phyloP scores from a whole-genome alignment of 2,797 vertebrate species.

The Falco rusticolus region DNA sequence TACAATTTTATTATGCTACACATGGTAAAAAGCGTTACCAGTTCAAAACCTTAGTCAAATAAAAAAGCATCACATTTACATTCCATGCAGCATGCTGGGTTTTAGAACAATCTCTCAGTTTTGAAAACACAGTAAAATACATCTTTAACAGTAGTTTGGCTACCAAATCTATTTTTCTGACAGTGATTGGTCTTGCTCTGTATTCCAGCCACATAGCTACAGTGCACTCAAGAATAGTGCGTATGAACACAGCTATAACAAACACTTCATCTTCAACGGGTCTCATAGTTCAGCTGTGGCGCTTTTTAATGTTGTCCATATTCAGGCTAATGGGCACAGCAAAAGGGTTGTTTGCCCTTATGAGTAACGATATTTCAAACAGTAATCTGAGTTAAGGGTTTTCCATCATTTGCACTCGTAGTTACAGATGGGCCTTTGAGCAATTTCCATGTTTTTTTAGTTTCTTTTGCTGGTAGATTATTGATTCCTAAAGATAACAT shows the following conservation, averaged over 20 bases:
- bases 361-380: conserved; percentile 5
- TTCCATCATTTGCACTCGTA: not conserved
- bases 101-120: not conserved
- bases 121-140: not conserved
- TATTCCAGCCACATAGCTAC: not conserved
- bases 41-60: not conserved
- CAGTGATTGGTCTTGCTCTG: not conserved
- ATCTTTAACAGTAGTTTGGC: not conserved
- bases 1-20: not conserved
- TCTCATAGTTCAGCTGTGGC: not conserved
- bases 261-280: not conserved
- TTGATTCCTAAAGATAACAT: conserved; percentile 45
- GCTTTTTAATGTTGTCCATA: not conserved
- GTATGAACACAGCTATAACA: not conserved
- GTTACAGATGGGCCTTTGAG: not conserved
- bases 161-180: not conserved
- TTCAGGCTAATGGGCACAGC: conserved; percentile 33
- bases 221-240: not conserved
- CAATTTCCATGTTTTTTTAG: not conserved
- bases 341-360: conserved; percentile 3
- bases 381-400: conserved; percentile 3
- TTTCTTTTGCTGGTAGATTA: not conserved
- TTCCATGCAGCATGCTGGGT: not conserved
- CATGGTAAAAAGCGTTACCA: not conserved
- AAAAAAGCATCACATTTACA: not conserved